Evolutionary conservation across 2,113 vertebrate species (phyloP).

Genomic region (Cochlearius cochlearius): DNA sequence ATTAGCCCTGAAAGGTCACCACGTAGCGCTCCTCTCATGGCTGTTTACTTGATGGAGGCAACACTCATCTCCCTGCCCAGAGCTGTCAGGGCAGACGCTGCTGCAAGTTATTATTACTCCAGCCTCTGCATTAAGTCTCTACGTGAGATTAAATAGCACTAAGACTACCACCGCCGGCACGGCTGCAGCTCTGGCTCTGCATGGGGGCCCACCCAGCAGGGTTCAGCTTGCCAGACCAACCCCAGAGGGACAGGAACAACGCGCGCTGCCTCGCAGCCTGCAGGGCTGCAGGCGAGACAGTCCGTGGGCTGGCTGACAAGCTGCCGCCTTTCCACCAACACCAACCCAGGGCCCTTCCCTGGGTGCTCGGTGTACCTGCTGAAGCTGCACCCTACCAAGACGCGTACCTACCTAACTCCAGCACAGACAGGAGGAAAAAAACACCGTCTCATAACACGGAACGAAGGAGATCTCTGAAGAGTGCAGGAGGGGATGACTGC

Average conservation of each 20-base stretch:
- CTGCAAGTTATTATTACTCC: background rate
- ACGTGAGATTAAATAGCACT: background rate
- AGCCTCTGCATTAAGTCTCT: background rate
- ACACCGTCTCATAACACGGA: background rate
- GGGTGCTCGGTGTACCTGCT: background rate
- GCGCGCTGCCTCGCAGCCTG: fast-evolving
- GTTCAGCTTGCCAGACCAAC: background rate
- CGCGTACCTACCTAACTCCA: background rate
- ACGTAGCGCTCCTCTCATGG: background rate
- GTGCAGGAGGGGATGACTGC: background rate
- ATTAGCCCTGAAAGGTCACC: background rate
- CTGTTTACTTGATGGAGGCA: background rate
- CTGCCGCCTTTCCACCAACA: background rate
- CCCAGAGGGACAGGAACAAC: background rate
- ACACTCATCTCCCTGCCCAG: background rate
- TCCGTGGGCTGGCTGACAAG: background rate
- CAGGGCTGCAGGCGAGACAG: background rate
- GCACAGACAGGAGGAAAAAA: background rate
- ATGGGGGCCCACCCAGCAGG: background rate
- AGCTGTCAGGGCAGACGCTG: background rate
- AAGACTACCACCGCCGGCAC: background rate
- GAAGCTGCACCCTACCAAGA: background rate
- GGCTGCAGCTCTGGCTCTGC: background rate
- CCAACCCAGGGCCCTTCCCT: background rate
- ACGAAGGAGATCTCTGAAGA: background rate